Base-by-base conservation (phyloP, 2,797 vertebrate species). In the Channa striata region DNA sequence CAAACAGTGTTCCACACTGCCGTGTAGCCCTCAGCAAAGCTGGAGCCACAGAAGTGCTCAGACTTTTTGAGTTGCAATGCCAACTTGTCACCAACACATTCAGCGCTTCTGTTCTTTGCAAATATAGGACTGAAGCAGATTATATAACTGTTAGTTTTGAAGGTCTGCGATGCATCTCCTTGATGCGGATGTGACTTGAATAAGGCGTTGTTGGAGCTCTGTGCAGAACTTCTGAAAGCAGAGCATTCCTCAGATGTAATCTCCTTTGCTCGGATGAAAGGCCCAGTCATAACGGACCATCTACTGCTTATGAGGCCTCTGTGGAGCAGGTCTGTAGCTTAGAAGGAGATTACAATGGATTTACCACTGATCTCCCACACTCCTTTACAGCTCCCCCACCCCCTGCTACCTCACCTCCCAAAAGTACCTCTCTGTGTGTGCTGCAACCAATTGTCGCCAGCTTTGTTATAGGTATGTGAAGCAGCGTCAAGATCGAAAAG, bases 271-370 rank as follows among this genome's bases (percentile, higher is more conserved):
- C 60, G 86, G 92, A 92, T 89, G 83, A 93, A 93, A 90, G 83
- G 84, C 84, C 87, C 74, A 86, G 87, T 93, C 90, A 90, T 82
- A 91, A 82, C 74, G 86, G 91, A 91, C 92, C 89, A 91, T 94
- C 94, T 91, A 79, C 80, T 59, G 77, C 87, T 93, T 86, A 87
- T 68, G 74, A 83, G 74, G 73, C 76, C 85, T 89, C 77, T 80
- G 66, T 51, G 81, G 86, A 92, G 80, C 86, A 89, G 86, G 77
- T 85, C 85, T 86, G 90, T 89, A 81, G 85, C 72, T 94, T 93
- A 92, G 80, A 82, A 83, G 84, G 86, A 93, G 93, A 94, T 94
- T 94, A 94, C 92, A 91, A 85, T 91, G 92, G 94, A 92, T 93
- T 94, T 93, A 91, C 52, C 39, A 80, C 82, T 89, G 89, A 94